These are phyloP conservation scores for Lucilia sericata DNA, from an alignment of 1,140 invertebrate species.

Conservation along the genomic window DNA sequence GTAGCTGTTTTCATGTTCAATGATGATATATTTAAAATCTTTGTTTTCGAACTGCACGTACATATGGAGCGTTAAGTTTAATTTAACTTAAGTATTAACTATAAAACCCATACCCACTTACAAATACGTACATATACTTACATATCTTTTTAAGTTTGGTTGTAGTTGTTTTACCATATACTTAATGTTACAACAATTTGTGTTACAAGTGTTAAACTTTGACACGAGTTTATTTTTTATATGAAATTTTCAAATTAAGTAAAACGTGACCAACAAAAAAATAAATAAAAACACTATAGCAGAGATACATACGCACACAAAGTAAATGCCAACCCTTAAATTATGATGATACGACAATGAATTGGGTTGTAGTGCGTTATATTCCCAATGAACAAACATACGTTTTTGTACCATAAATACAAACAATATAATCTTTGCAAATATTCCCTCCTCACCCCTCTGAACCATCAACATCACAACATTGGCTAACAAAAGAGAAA, in stretches of 20 bases:
- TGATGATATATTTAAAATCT: neutral
- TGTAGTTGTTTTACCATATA: neutral
- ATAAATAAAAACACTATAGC: too few relatives aligned
- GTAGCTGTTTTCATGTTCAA: neutral
- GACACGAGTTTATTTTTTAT: slow-evolving; percentile 31
- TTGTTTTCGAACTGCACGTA: neutral
- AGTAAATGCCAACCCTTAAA: slow-evolving; percentile 17
- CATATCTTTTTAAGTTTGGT: neutral
- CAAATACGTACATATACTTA: neutral
- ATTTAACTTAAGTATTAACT: slow-evolving; percentile 8
- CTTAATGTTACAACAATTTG: slow-evolving; percentile 33
- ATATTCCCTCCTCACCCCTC: neutral
- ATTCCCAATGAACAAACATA: neutral
- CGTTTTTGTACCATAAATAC: neutral
- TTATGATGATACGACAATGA: neutral
- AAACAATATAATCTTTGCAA: neutral
- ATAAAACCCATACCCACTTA: neutral
- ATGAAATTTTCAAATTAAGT: slow-evolving; percentile 36
- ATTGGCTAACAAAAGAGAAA: too few relatives aligned
- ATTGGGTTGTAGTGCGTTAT: too few relatives aligned
- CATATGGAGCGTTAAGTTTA: neutral
- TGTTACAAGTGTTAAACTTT: slow-evolving; percentile 27
- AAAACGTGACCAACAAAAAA: slow-evolving; percentile 23
- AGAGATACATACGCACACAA: neutral
- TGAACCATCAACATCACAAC: too few relatives aligned